phyloP scores from a whole-genome alignment of 2,113 vertebrate species.

The Platichthys flesus region DNA sequence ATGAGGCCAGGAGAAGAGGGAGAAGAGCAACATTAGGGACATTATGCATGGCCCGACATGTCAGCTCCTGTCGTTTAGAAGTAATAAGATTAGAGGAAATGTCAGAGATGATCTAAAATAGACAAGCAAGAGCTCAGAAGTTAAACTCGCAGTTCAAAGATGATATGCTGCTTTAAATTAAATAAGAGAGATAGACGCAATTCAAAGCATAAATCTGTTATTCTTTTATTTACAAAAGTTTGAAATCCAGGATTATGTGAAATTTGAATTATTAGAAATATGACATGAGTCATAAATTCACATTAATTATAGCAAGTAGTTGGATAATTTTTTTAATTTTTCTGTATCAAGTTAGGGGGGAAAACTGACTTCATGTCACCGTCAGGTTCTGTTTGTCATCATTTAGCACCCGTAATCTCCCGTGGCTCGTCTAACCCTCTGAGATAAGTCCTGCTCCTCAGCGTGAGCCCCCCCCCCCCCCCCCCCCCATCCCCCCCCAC shows the following conservation, averaged over 20 bases:
- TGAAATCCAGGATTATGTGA: background rate
- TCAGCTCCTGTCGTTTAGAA: background rate
- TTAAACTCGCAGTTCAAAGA: conserved; percentile 4
- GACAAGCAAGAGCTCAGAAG: conserved; percentile 4
- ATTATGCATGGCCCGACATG: background rate
- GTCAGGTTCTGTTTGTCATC: conserved; percentile 43
- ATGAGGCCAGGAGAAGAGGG: conserved; percentile 13
- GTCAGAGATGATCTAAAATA: conserved; percentile 1
- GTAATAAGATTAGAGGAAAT: conserved; percentile 22
- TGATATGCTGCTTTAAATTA: background rate
- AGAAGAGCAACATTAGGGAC: background rate
- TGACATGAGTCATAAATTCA: too few relatives aligned
- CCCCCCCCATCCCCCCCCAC: too few relatives aligned
- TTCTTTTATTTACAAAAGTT: too few relatives aligned
- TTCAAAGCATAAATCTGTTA: too few relatives aligned
- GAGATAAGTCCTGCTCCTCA: conserved; percentile 52
- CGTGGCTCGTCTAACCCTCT: conserved; percentile 30
- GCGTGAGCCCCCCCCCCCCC: conserved; percentile 20
- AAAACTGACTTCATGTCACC: conserved; percentile 3
- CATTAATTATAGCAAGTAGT: conserved; percentile 4
- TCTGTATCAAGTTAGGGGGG: background rate
- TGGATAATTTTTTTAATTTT: background rate
- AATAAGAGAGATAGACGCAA: too few relatives aligned
- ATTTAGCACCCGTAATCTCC: conserved; percentile 62
- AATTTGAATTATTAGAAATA: background rate